These are phyloP conservation scores for Aldrovandia affinis DNA, from an alignment of 2,797 vertebrate species.

Conservation along the genomic window DNA sequence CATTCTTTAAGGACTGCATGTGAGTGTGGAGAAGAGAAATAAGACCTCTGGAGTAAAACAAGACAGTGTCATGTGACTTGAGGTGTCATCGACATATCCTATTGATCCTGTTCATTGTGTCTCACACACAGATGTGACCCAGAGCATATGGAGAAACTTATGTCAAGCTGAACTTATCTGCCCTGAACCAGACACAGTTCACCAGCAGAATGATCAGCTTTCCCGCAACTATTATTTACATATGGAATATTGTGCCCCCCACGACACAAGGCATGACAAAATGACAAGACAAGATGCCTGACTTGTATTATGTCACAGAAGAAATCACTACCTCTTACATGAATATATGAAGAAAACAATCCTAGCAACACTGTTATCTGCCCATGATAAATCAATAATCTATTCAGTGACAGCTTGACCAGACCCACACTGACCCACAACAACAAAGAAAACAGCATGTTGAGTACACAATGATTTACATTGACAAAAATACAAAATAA, in stretches of 20 bases:
- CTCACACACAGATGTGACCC: slow-evolving; percentile 47
- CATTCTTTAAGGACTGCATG: background rate
- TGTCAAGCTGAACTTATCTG: slow-evolving; percentile 44
- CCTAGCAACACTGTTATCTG: background rate
- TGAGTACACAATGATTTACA: background rate
- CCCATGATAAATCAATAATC: background rate
- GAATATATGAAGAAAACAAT: slow-evolving; percentile 1
- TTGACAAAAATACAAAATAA: slow-evolving; percentile 4
- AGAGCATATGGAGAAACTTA: slow-evolving; percentile 53
- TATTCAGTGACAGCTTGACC: background rate
- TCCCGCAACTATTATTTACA: background rate
- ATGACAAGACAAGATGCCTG: background rate
- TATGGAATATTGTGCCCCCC: background rate
- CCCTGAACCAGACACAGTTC: slow-evolving; percentile 40
- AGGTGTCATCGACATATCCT: slow-evolving; percentile 51
- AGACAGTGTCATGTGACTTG: slow-evolving; percentile 36
- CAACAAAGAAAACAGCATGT: background rate
- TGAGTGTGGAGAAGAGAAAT: slow-evolving; percentile 44
- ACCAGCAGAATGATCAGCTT: slow-evolving; percentile 7
- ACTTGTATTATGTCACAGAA: background rate
- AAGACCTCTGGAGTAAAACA: slow-evolving; percentile 39
- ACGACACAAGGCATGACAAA: background rate
- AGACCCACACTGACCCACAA: too few relatives aligned
- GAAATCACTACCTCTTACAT: background rate
- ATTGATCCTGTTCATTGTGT: slow-evolving; percentile 49